Evolutionary conservation across 2,888 invertebrate species (phyloP).

Genomic region (Hypolimnas misippus): DNA sequence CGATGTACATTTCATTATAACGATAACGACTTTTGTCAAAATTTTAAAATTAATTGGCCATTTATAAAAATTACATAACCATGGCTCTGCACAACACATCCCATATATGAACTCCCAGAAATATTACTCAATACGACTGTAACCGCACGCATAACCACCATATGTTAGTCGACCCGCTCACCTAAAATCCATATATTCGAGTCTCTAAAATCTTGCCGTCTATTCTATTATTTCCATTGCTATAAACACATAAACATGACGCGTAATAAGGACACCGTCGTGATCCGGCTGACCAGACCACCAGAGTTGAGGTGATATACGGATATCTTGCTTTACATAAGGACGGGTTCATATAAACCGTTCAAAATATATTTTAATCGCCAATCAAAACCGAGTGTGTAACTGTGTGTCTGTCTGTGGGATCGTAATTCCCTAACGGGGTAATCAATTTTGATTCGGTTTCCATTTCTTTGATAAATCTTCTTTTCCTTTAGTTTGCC

Average conservation of each 20-base stretch:
- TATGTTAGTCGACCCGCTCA: conserved; percentile 10
- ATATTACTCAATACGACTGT: conserved; percentile 3
- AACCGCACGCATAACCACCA: neutral
- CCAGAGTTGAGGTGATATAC: conserved; percentile 44
- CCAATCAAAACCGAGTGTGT: too few relatives aligned
- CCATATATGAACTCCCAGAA: neutral
- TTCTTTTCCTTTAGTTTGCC: too few relatives aligned
- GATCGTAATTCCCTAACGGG: too few relatives aligned
- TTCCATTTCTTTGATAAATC: too few relatives aligned
- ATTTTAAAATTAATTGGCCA: neutral
- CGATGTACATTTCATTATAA: too few relatives aligned
- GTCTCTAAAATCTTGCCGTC: conserved; percentile 21
- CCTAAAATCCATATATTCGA: conserved; percentile 22
- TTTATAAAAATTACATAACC: neutral
- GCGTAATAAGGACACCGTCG: conserved; percentile 45
- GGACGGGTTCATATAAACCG: conserved; percentile 30
- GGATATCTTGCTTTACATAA: conserved; percentile 20
- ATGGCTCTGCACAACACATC: neutral
- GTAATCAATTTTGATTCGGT: too few relatives aligned
- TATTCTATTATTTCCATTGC: conserved; percentile 32
- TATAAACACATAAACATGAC: conserved; percentile 44
- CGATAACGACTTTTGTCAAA: neutral
- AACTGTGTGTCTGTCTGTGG: too few relatives aligned
- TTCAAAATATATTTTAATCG: neutral
- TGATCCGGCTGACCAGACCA: conserved; percentile 45